Conservation (phyloP, 2,888 invertebrate species). For the Thereva unica region DNA sequence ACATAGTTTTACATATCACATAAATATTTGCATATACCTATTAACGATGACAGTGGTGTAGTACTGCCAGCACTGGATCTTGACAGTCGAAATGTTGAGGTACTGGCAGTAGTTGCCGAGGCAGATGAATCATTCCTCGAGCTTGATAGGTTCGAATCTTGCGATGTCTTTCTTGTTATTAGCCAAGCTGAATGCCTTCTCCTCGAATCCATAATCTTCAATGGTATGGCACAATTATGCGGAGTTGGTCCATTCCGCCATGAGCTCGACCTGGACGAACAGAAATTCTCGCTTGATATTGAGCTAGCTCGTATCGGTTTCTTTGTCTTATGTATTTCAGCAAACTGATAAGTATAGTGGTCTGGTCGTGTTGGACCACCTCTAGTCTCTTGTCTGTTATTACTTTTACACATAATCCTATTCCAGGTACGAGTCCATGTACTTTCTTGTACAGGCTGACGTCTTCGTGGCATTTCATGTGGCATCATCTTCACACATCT, state of each 20-base stretch:
- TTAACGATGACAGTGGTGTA: slow-evolving; percentile 57
- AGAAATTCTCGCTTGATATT: slow-evolving; percentile 88
- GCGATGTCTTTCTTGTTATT: slow-evolving; percentile 88
- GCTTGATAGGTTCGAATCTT: slow-evolving; percentile 88
- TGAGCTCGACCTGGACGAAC: slow-evolving; percentile 84
- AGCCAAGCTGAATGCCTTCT: slow-evolving; percentile 86
- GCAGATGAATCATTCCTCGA: slow-evolving; percentile 91
- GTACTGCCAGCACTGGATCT: slow-evolving; percentile 74
- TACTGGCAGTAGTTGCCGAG: slow-evolving; percentile 87
- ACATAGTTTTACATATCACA: neutral
- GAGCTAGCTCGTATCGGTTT: slow-evolving; percentile 79
- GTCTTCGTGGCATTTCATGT: slow-evolving; percentile 55
- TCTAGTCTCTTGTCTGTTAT: slow-evolving; percentile 49
- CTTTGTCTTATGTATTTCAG: slow-evolving; percentile 72
- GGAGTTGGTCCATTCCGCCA: slow-evolving; percentile 74
- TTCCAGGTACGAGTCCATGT: slow-evolving; percentile 57
- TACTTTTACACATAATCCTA: slow-evolving; percentile 52
- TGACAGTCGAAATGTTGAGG: slow-evolving; percentile 87
- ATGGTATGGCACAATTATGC: slow-evolving; percentile 75
- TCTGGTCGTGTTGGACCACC: slow-evolving; percentile 63
- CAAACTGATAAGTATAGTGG: slow-evolving; percentile 75
- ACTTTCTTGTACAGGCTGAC: slow-evolving; percentile 50
- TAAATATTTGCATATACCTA: slow-evolving; percentile 46
- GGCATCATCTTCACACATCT: slow-evolving; percentile 61
- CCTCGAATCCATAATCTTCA: slow-evolving; percentile 73